phyloP scores from a whole-genome alignment of 2,888 invertebrate genomes.

The Ophion obscuratus region DNA sequence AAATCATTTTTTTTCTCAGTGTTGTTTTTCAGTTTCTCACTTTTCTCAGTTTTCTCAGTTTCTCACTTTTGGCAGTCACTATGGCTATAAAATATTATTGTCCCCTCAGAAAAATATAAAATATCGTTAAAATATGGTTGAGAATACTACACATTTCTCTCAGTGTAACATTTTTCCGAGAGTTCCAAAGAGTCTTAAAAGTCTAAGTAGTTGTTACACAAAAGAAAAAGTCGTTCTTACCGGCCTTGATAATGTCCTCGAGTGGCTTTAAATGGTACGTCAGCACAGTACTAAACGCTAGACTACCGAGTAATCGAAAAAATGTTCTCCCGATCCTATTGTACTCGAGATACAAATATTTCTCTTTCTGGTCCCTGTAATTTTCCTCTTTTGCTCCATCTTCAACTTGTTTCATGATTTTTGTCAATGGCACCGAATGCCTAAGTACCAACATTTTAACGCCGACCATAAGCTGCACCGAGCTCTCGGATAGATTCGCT shows the following conservation, averaged over 20 bases:
- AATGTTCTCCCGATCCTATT: constrained; percentile 11
- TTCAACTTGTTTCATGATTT: constrained; percentile 4
- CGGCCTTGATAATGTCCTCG: constrained; percentile 21
- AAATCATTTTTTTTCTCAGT: no score
- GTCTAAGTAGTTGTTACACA: not conserved
- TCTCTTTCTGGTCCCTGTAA: constrained; percentile 19
- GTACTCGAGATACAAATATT: constrained; percentile 28
- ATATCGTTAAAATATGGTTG: no score
- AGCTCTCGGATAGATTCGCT: constrained; percentile 39
- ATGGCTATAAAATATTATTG: no score
- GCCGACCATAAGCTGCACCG: constrained; percentile 12
- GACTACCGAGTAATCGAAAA: constrained; percentile 9
- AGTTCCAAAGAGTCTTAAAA: not conserved
- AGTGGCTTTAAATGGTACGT: constrained; percentile 8
- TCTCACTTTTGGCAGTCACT: no score
- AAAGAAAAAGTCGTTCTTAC: constrained; percentile 12
- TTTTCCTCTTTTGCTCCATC: not conserved
- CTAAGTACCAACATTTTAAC: constrained; percentile 23
- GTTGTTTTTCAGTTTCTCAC: no score
- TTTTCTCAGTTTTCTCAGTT: no score
- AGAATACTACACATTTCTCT: no score
- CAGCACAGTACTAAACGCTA: not conserved
- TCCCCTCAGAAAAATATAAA: no score
- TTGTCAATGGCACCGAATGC: not conserved
- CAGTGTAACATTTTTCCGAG: not conserved